Conservation (phyloP, 2,113 vertebrate genomes). For the Syngnathus scovelli region DNA sequence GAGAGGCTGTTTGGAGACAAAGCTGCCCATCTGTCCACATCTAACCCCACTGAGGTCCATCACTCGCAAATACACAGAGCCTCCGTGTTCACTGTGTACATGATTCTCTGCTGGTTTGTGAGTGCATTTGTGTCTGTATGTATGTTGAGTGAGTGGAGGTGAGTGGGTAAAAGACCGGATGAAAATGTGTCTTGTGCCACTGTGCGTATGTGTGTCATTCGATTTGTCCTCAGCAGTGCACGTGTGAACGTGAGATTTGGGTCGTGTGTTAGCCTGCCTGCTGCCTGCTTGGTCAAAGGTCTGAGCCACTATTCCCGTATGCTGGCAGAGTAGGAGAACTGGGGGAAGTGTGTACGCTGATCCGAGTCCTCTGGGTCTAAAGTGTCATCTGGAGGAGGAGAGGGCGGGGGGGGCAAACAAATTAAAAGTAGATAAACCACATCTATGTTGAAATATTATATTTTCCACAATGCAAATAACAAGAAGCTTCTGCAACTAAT, state of each 20-base stretch:
- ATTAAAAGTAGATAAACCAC: not conserved
- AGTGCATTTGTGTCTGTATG: not conserved
- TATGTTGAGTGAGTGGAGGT: not conserved
- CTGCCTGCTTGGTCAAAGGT: conserved; percentile 50
- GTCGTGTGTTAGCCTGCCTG: conserved; percentile 55
- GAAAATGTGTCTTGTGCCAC: conserved; percentile 60
- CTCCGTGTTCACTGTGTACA: conserved; percentile 36
- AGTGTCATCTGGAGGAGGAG: conserved; percentile 76
- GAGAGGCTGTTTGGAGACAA: conserved; percentile 44
- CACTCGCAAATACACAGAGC: conserved; percentile 19
- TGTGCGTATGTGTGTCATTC: conserved; percentile 30
- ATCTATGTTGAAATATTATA: not conserved
- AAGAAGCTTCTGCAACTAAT: no score
- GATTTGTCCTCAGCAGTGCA: conserved; percentile 49
- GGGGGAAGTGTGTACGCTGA: conserved; percentile 88
- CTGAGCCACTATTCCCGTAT: conserved; percentile 79
- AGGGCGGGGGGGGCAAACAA: not conserved
- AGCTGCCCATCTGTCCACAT: conserved; percentile 56
- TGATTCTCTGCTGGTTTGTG: conserved; percentile 21
- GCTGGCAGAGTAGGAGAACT: conserved; percentile 93
- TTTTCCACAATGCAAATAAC: no score
- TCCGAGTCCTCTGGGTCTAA: conserved; percentile 80
- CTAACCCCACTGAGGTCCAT: conserved; percentile 58
- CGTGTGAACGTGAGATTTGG: conserved; percentile 56
- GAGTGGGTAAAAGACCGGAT: conserved; percentile 38